Evolutionary conservation across 2,888 invertebrate genomes (phyloP).

Genomic region (Yponomeuta cagnagella): DNA sequence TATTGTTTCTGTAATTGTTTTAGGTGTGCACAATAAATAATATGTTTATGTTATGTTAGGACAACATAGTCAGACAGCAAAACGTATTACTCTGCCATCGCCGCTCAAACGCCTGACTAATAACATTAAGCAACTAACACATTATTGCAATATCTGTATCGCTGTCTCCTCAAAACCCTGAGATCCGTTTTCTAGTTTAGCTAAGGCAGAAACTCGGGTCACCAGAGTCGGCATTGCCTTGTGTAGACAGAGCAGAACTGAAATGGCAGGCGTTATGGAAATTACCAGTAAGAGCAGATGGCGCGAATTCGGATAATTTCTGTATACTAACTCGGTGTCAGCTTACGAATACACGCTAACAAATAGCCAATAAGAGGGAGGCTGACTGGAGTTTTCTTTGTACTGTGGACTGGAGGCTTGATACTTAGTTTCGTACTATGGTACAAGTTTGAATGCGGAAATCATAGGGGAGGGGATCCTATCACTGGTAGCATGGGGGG

Average conservation of each 20-base stretch:
- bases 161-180: neutral
- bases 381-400: too few species aligned
- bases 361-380: too few species aligned
- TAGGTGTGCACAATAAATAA: too few species aligned
- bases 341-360: too few species aligned
- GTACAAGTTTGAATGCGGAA: too few species aligned
- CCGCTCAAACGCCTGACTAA: neutral
- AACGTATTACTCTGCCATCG: neutral
- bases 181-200: neutral
- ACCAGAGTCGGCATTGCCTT: neutral
- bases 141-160: neutral
- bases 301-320: neutral
- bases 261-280: neutral
- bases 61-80: too few species aligned
- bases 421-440: too few species aligned
- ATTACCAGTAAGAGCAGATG: neutral
- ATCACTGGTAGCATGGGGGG: too few species aligned
- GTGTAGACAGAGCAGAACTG: neutral
- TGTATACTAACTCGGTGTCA: neutral
- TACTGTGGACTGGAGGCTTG: too few species aligned
- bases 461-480: too few species aligned
- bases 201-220: neutral
- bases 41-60: too few species aligned
- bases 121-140: neutral
- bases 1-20: too few species aligned